Percentiles rank a stretch among this genome's conserved stretches.
phyloP scores from a whole-genome alignment of 2,113 vertebrate genomes.

The Fukomys damarensis region DNA sequence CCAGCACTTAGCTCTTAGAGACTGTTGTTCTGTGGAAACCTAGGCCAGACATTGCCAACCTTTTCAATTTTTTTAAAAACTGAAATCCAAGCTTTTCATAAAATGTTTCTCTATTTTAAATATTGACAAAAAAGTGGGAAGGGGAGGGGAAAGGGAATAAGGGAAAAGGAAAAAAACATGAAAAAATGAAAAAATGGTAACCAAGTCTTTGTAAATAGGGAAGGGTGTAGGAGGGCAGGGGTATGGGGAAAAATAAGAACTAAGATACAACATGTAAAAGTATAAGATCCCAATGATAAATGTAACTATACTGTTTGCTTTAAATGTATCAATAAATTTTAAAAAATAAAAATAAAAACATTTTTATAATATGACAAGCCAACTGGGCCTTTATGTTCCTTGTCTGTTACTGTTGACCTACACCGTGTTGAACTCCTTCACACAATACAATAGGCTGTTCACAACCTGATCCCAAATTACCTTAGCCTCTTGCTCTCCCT shows the following conservation, averaged over 20 bases:
- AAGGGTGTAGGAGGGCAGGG: too few species aligned
- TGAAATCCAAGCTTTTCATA: neutral
- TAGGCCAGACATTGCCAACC: neutral
- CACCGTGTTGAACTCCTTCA: too few species aligned
- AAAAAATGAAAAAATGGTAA: too few species aligned
- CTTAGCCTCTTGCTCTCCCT: neutral
- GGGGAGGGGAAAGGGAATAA: too few species aligned
- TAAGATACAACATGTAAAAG: too few species aligned
- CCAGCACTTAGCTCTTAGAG: neutral
- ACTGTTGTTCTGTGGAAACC: neutral
- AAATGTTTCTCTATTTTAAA: neutral
- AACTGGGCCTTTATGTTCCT: neutral
- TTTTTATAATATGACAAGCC: neutral
- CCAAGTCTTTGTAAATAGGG: too few species aligned
- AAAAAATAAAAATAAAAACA: neutral
- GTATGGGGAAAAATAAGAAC: too few species aligned
- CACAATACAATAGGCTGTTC: neutral
- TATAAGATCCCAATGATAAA: too few species aligned
- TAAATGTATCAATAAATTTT: too few species aligned
- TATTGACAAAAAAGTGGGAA: neutral
- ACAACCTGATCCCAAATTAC: neutral
- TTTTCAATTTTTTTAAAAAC: neutral
- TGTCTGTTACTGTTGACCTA: neutral
- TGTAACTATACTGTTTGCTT: too few species aligned
- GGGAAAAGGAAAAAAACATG: too few species aligned